Conservation (phyloP, 2,113 vertebrate genomes). For the Galemys pyrenaicus region DNA sequence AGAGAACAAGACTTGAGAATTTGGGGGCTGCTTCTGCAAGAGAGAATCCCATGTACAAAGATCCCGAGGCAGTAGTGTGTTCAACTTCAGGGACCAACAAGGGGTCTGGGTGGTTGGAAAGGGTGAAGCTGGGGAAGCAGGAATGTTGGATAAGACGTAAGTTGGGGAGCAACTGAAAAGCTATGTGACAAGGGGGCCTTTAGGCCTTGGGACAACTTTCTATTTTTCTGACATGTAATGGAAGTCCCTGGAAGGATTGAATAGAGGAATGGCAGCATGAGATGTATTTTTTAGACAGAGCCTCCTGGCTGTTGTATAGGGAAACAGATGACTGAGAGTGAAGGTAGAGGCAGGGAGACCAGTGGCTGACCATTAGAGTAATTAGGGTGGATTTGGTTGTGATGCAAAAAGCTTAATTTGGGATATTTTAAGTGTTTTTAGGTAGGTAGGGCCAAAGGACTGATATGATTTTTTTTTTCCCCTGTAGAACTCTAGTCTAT, state of each 20-base stretch:
- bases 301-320: neutral
- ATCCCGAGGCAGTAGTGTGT: neutral
- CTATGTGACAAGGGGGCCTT: neutral
- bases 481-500: neutral
- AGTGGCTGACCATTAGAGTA: neutral
- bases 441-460: neutral
- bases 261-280: neutral
- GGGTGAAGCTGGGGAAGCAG: neutral
- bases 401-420: neutral
- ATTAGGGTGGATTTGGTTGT: neutral
- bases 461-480: neutral
- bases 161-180: neutral
- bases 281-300: neutral
- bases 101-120: neutral
- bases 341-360: neutral
- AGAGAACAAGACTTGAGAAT: neutral
- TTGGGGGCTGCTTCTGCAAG: neutral
- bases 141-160: neutral
- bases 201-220: neutral
- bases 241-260: neutral
- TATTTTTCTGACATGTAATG: neutral
- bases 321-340: neutral
- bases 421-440: neutral
- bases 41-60: neutral
- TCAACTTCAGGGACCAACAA: neutral